These are phyloP conservation scores for Corythoichthys intestinalis DNA, from an alignment of 2,113 vertebrate genomes.

Conservation along the genomic window DNA sequence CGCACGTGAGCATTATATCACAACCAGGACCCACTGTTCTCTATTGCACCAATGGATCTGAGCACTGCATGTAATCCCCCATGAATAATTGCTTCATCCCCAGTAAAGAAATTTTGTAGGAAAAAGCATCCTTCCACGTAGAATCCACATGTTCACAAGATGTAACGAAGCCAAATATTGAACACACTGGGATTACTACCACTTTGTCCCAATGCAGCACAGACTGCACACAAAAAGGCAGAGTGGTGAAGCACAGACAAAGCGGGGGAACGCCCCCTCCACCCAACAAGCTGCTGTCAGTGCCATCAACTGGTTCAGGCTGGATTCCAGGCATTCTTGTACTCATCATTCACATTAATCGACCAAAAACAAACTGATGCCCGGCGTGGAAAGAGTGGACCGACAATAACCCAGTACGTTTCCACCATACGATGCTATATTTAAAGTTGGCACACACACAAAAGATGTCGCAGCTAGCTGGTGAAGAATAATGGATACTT, in stretches of 20 bases:
- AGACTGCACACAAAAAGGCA: conserved; percentile 32
- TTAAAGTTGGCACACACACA: conserved; percentile 20
- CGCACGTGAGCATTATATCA: conserved; percentile 22
- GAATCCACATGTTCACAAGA: conserved; percentile 13
- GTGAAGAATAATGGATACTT: conserved; percentile 17
- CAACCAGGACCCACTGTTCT: conserved; percentile 16
- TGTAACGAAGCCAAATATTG: not conserved
- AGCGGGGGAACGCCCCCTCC: conserved; percentile 74
- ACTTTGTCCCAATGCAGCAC: conserved; percentile 15
- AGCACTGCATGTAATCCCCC: conserved; percentile 40
- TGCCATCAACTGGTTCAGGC: conserved; percentile 48
- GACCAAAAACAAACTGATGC: not conserved
- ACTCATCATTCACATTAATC: conserved; percentile 2
- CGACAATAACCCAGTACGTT: not conserved
- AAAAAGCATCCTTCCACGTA: not conserved
- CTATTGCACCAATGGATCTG: conserved; percentile 12
- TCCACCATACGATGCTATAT: not conserved
- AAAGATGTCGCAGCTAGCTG: not conserved
- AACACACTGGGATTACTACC: conserved; percentile 9
- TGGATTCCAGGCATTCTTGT: conserved; percentile 43
- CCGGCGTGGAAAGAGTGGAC: not conserved
- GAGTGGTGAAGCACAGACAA: conserved; percentile 64
- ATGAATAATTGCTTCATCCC: not conserved
- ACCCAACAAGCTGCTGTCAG: conserved; percentile 58
- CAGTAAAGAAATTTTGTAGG: not conserved